phyloP scores from a whole-genome alignment of 2,113 vertebrate species.

The Rhadina sibilatrix region DNA sequence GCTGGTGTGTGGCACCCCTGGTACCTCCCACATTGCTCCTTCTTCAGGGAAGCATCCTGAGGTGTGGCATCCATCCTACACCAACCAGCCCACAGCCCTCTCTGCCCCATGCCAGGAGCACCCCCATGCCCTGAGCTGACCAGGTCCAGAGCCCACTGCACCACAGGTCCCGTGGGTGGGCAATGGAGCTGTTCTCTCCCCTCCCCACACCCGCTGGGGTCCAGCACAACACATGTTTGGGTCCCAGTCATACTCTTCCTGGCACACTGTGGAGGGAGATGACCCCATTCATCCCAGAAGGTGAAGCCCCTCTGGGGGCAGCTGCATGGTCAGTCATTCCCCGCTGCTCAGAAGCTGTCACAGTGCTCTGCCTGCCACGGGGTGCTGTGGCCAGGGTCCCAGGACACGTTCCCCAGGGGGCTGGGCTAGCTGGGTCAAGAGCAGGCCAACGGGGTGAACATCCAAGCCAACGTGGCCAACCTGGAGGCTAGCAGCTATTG shows the following conservation, averaged over 20 bases:
- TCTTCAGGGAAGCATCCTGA: not conserved
- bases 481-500: not conserved
- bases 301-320: not conserved
- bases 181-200: not conserved
- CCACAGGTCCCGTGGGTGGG: not conserved
- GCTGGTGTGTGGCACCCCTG: not conserved
- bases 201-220: fast-evolving
- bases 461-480: not conserved
- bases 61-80: not conserved
- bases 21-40: not conserved
- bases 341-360: fast-evolving
- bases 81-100: not conserved
- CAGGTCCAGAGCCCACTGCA: not conserved
- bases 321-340: not conserved
- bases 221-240: not conserved
- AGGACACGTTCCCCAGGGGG: not conserved
- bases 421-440: not conserved
- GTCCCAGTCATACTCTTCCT: not conserved
- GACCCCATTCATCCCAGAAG: not conserved
- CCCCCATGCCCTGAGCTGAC: not conserved
- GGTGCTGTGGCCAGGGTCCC: fast-evolving
- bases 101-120: not conserved
- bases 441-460: not conserved
- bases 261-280: not conserved
- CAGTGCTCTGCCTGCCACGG: not conserved